phyloP scores from a whole-genome alignment of 2,113 vertebrate species.

The Zapornia atra region DNA sequence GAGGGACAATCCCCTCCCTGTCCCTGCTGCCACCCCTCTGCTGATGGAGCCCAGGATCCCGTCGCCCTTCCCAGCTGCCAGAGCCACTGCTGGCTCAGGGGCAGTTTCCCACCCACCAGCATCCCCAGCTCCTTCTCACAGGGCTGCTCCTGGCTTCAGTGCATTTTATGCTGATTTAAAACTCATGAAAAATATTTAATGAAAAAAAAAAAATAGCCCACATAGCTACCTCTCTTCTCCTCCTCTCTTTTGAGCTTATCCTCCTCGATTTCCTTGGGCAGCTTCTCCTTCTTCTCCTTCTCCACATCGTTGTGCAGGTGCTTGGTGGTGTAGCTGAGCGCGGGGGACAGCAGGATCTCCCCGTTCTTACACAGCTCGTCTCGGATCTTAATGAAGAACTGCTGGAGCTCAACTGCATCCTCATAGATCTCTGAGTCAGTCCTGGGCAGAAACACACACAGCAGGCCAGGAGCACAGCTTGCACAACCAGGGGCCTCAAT shows the following conservation, averaged over 20 bases:
- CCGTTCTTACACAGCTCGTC: conserved; percentile 99
- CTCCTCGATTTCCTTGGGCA: conserved; percentile 95
- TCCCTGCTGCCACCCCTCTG: too few relatives aligned
- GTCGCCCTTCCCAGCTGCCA: too few relatives aligned
- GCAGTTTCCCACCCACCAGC: too few relatives aligned
- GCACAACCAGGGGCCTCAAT: background rate
- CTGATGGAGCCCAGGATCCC: too few relatives aligned
- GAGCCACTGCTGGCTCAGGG: too few relatives aligned
- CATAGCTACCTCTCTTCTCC: conserved; percentile 91
- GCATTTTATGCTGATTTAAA: too few relatives aligned
- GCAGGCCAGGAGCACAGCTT: background rate
- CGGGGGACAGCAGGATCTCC: conserved; percentile 95
- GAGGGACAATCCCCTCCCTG: too few relatives aligned
- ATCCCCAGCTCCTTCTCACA: too few relatives aligned
- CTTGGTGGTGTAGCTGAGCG: conserved; percentile 96
- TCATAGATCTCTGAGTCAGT: conserved; percentile 99
- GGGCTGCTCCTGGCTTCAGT: background rate
- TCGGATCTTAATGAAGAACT: conserved; percentile 96
- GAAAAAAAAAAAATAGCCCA: background rate
- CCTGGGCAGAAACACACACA: conserved; percentile 68
- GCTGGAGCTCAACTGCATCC: conserved; percentile 96
- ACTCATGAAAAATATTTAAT: background rate
- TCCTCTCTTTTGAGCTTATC: conserved; percentile 97
- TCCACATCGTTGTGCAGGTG: conserved; percentile 96
- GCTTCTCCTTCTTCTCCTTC: conserved; percentile 96